Conservation (phyloP, 1,140 invertebrate genomes). For the Pseudachorutes palmiensis region DNA sequence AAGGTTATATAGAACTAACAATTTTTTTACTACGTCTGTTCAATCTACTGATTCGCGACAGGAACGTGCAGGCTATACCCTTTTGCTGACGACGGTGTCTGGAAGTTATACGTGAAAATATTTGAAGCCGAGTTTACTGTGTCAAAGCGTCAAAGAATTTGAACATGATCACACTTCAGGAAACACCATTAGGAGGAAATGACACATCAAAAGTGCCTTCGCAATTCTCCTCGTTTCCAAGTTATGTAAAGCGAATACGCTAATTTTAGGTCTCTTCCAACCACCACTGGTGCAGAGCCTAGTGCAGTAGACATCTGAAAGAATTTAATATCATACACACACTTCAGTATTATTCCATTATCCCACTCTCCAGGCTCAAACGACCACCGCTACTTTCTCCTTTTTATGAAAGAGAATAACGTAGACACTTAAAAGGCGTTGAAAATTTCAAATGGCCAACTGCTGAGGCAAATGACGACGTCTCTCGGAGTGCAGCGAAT, state of each 20-base stretch:
- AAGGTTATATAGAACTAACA: too few species aligned
- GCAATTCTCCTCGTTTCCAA: background rate
- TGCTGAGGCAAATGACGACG: too few species aligned
- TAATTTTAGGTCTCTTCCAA: background rate
- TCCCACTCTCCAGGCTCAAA: background rate
- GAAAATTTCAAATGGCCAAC: background rate
- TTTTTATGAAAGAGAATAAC: background rate
- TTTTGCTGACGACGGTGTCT: too few species aligned
- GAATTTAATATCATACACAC: background rate
- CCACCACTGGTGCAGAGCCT: background rate
- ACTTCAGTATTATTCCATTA: background rate
- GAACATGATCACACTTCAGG: too few species aligned
- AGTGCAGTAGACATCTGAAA: background rate
- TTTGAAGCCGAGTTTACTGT: too few species aligned
- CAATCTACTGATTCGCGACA: too few species aligned
- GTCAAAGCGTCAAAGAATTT: too few species aligned
- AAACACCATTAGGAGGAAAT: background rate
- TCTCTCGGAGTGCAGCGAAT: too few species aligned
- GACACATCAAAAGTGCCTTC: background rate
- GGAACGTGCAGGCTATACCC: too few species aligned
- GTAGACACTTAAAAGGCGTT: background rate
- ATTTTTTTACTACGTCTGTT: too few species aligned
- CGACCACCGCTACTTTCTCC: background rate
- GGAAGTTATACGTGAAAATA: too few species aligned
- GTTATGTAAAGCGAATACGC: background rate